Evolutionary conservation across 2,113 vertebrate genomes (phyloP), one percentile per base, ranked within the genome.

Genomic region (Oncorhynchus clarkii): DNA sequence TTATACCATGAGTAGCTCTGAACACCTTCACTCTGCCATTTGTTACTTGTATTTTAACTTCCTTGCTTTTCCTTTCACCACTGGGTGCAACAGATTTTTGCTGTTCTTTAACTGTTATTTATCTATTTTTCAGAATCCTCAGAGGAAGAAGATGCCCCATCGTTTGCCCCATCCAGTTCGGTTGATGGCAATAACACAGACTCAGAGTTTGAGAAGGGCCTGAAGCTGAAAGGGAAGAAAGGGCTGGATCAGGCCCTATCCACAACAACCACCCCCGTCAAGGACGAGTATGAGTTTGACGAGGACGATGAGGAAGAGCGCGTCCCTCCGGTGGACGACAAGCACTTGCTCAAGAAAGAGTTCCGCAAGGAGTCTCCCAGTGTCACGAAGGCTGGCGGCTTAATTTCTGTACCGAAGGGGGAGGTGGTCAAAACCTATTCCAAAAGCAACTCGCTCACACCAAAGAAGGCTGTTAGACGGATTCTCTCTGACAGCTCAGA

Each of bases 141-240:
- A 14, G 97, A 99, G 86, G 98, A 99, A 86, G 97, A 98, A 85
- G 97, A 98, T 0, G 96, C 96, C 34, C 98, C 97, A 1, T 98
- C 97, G 0, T 97, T 98, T 20, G 97, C 97, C 66, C 97, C 96
- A 0, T 99, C 98, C 49, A 99, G 97, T 84, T 99, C 97, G 1
- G 94, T 98, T 4, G 98, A 99, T 69, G 97, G 97, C 95, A 99
- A 99, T 92, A 99, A 99, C 92, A 99, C 98, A n/a, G 97, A 99
- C 93, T 99, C 98, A 13, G 98, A 99, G 89, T 97, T 97, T 83
- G 98, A 99, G 91, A 99, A 99, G 86, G 96, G 96, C 89, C 93
- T 96, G 72, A 98, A 98, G 88, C 94, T 95, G 82, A 99, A 98
- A 88, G 95, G 95, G 85, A 99, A 98, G 93, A 90, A 87, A 12